These are phyloP conservation scores for Xestobium rufovillosum DNA, from an alignment of 2,888 invertebrate genomes.

Conservation along the genomic window DNA sequence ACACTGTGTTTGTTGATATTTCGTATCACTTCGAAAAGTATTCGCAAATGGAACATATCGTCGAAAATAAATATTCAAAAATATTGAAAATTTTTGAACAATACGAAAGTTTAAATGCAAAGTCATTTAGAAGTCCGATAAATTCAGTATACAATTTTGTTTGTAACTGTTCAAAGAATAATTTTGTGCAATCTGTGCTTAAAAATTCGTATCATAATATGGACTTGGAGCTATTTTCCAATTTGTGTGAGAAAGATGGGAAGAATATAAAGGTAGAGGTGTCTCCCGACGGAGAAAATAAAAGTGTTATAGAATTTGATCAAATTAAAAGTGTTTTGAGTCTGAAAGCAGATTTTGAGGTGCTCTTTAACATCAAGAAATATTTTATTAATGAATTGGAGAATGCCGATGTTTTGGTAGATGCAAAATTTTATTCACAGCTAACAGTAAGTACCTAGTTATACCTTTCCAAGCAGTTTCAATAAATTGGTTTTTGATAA, in stretches of 20 bases:
- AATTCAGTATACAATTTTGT: conserved; percentile 27
- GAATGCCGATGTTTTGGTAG: neutral
- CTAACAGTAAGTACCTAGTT: conserved; percentile 1
- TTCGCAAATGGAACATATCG: conserved; percentile 13
- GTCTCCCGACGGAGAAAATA: conserved; percentile 20
- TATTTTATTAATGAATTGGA: conserved; percentile 25
- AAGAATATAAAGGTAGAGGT: conserved; percentile 24
- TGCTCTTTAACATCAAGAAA: conserved; percentile 28
- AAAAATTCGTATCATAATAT: conserved; percentile 34
- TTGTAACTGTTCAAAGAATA: conserved; percentile 23
- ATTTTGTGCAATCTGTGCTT: conserved; percentile 29
- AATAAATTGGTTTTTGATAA: neutral
- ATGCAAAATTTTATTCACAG: neutral
- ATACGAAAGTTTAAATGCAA: conserved; percentile 9
- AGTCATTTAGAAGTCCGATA: too few species aligned
- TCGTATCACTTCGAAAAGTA: conserved; percentile 33
- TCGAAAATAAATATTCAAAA: neutral
- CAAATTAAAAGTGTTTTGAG: conserved; percentile 22
- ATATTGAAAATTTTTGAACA: conserved; percentile 8
- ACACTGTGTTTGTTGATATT: conserved; percentile 29
- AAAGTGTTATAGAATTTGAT: conserved; percentile 26
- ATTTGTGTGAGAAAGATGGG: conserved; percentile 24
- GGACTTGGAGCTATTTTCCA: conserved; percentile 28
- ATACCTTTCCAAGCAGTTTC: neutral
- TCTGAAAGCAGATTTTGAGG: conserved; percentile 23